phyloP scores from a whole-genome alignment of 2,113 vertebrate species.

The Hippocampus abdominalis region DNA sequence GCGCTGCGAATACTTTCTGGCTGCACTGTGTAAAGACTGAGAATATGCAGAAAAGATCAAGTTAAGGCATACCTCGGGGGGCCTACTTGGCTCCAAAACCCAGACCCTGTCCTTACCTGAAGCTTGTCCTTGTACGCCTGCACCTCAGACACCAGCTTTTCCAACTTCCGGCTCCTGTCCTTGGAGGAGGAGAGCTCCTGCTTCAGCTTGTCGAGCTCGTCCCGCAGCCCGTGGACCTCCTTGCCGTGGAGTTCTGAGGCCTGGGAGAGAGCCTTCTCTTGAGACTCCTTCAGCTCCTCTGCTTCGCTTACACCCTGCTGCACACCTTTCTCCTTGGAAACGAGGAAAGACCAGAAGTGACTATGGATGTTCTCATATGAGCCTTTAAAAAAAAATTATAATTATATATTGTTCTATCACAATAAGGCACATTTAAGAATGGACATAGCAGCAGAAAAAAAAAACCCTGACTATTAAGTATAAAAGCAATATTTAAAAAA shows the following conservation, averaged over 20 bases:
- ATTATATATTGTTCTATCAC: not conserved
- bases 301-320: conserved; percentile 69
- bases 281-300: conserved; percentile 74
- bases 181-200: conserved; percentile 67
- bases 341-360: not conserved
- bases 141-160: conserved; percentile 76
- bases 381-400: too few species aligned
- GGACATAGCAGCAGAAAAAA: not conserved
- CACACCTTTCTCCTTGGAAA: conserved; percentile 61
- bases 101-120: conserved; percentile 66
- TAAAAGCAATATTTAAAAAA: not conserved
- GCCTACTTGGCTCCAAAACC: not conserved
- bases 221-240: conserved; percentile 64
- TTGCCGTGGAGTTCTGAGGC: conserved; percentile 68
- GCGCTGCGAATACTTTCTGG: too few species aligned
- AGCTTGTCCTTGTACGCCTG: conserved; percentile 77
- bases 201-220: conserved; percentile 63
- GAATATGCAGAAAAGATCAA: too few species aligned
- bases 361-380: not conserved
- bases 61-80: not conserved
- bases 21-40: not conserved
- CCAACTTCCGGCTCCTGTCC: conserved; percentile 65
- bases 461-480: not conserved
- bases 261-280: conserved; percentile 71
- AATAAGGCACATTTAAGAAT: not conserved